A percentile compares a stretch with the other conserved stretches of the same genome.
phyloP scores from a whole-genome alignment of 2,113 vertebrate species.

The Gracilinanus agilis region DNA sequence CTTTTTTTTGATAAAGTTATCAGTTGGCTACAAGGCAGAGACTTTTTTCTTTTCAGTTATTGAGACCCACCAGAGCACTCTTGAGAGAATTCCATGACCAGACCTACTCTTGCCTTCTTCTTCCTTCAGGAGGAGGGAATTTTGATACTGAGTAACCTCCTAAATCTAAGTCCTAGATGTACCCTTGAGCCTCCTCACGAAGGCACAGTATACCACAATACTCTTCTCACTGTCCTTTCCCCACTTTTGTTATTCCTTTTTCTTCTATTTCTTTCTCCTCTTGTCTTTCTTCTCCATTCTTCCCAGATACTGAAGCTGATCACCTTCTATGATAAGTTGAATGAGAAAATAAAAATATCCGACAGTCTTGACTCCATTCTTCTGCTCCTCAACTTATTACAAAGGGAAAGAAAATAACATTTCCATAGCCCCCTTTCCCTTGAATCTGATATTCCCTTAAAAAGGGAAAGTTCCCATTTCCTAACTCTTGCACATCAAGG shows the following conservation, averaged over 20 bases:
- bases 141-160: not conserved
- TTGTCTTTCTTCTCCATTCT: constrained; percentile 54
- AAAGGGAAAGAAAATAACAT: not conserved
- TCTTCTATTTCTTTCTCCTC: constrained; percentile 68
- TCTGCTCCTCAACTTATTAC: constrained; percentile 53
- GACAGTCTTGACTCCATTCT: constrained; percentile 10
- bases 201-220: not conserved
- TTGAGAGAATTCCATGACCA: not conserved
- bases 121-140: not conserved
- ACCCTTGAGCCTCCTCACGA: not conserved
- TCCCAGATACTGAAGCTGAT: constrained; percentile 57
- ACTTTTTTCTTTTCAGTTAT: not conserved
- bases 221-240: constrained; percentile 13
- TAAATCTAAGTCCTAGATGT: not conserved
- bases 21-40: not conserved
- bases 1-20: not conserved
- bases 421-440: not conserved
- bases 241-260: not conserved
- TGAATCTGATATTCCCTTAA: not conserved
- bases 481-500: not conserved
- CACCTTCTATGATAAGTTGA: constrained; percentile 49
- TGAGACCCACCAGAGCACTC: not conserved
- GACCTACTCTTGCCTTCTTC: not conserved
- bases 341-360: constrained; percentile 54
- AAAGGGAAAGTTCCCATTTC: not conserved